Base-by-base conservation (phyloP, 1,140 invertebrate species). In the Nasonia longicornis region DNA sequence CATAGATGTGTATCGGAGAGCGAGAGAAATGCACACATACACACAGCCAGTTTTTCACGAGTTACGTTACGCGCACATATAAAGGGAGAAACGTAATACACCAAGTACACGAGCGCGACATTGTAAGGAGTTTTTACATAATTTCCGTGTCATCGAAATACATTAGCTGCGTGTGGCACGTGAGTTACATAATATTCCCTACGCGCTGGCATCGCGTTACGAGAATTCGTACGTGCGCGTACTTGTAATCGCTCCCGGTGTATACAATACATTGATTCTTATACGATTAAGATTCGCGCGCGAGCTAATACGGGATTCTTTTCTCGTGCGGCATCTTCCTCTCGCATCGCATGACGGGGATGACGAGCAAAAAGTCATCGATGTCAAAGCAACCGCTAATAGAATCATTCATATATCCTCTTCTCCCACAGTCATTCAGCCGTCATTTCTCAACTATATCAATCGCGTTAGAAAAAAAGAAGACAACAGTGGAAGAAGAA, bases 141-240 rank as follows among this genome's bases (percentile, higher is more conserved):
- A 78, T 78, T 67, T 71, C 45, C 77, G 20, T 71, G 52, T 72
- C 69, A 79, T 73, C 69, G 69, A 31, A 73, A 74, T 80, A 80
- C 74, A 80, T 75, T 80, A 74, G 8, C 38, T 29, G 35, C 14
- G 22, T 29, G 6, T 16, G 26, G 45, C n/a, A 11, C 67, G 67
- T 31, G 66, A 71, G 67, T 45, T 78, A 52, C 67, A 79, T 79
- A 71, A 72, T n/a, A n/a, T 58, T 58, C 52, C 16, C 52, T 52
- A 52, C 48, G 48, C 48, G 48, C 48, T 52, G 52, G 52, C 4
- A n/a, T 58, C 52, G 52, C 20, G 52, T 58, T 58, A 58, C 52
- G 20, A 58, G 16, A 58, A 58, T n/a, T 26, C 26, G 6, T 58
- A 52, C 45, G 26, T 29, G 72, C 58, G 26, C 72, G 22, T 29